Conservation (phyloP, 1,140 invertebrate species). For the Theocolax elegans region DNA sequence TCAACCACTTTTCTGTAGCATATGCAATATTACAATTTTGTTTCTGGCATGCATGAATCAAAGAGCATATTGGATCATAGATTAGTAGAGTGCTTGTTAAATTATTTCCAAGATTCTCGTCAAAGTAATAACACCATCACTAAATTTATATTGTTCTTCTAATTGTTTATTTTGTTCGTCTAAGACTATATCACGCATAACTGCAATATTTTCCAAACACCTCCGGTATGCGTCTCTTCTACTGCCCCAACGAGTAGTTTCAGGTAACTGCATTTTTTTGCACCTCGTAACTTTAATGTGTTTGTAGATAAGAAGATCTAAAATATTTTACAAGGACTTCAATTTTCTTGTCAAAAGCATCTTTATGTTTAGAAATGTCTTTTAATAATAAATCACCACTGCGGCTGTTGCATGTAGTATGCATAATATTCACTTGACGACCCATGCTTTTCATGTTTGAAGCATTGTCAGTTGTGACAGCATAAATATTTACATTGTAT, state of each 20-base stretch:
- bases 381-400: slow-evolving; percentile 32
- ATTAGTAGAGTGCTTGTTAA: slow-evolving; percentile 23
- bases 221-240: slow-evolving; percentile 14
- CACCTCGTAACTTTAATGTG: background rate
- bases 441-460: slow-evolving; percentile 36
- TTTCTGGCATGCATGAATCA: slow-evolving; percentile 36
- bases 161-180: background rate
- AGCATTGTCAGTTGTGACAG: slow-evolving; percentile 32
- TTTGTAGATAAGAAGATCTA: background rate
- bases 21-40: slow-evolving; percentile 20
- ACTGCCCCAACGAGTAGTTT: slow-evolving; percentile 21
- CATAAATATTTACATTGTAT: slow-evolving; percentile 36
- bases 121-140: too few species aligned
- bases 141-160: slow-evolving; percentile 8
- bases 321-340: background rate
- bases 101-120: too few species aligned
- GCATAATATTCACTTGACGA: slow-evolving; percentile 21
- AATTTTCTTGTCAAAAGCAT: background rate
- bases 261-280: slow-evolving; percentile 8
- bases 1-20: slow-evolving; percentile 25
- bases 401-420: slow-evolving; percentile 18
- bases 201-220: too few species aligned
- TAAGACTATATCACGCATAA: slow-evolving; percentile 8
- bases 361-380: background rate
- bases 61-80: slow-evolving; percentile 21